Evolutionary conservation across 2,888 invertebrate genomes (phyloP).

Genomic region (Mactromeris polynyma): DNA sequence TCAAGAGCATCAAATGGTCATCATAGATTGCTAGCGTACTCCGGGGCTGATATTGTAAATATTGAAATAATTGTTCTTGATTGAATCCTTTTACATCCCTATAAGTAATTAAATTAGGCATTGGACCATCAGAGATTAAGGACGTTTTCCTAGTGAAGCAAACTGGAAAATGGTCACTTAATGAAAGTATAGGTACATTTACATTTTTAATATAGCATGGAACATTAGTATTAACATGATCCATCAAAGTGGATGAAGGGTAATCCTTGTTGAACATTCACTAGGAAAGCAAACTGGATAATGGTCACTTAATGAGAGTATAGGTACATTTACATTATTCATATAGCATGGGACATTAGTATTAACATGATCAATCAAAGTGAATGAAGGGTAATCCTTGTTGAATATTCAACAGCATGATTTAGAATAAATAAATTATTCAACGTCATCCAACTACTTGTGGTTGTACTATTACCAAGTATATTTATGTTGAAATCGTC

Average conservation of each 20-base stretch:
- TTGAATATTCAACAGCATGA: constrained; percentile 30
- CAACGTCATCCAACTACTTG: constrained; percentile 18
- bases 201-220: constrained; percentile 21
- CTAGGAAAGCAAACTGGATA: constrained; percentile 30
- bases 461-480: not conserved
- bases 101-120: constrained; percentile 25
- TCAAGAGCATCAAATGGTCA: constrained; percentile 40
- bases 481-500: not conserved
- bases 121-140: not conserved
- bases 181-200: constrained; percentile 7
- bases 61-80: not conserved
- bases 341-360: constrained; percentile 25
- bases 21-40: constrained; percentile 17
- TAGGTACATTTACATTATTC: constrained; percentile 10
- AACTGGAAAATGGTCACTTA: constrained; percentile 44
- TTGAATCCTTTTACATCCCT: constrained; percentile 25
- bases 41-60: constrained; percentile 24
- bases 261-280: too few species aligned
- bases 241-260: constrained; percentile 20
- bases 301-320: constrained; percentile 33
- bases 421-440: constrained; percentile 19
- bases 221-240: constrained; percentile 34
- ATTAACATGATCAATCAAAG: constrained; percentile 37
- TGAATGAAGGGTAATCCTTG: constrained; percentile 29
- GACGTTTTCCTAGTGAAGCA: constrained; percentile 2